These are phyloP conservation scores for Dinoponera quadriceps DNA, from an alignment of 1,140 invertebrate species.

Conservation along the genomic window DNA sequence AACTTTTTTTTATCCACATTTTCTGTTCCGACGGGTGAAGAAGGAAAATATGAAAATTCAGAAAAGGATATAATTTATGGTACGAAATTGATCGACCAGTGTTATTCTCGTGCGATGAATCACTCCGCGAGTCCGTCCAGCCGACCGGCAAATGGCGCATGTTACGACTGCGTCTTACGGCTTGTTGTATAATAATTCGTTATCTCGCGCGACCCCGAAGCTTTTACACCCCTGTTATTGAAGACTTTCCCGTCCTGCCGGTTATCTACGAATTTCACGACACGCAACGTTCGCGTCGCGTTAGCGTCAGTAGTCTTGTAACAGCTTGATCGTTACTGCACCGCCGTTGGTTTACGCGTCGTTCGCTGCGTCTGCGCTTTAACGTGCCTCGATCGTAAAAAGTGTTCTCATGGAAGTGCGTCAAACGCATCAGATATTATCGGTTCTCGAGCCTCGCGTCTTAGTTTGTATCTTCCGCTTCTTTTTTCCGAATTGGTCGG, in stretches of 20 bases:
- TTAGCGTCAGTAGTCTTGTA: constrained; percentile 1
- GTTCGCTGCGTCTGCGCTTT: constrained; percentile 17
- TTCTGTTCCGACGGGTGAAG: too few species aligned
- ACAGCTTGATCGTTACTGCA: constrained; percentile 35
- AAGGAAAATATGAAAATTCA: too few species aligned
- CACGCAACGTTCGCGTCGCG: background rate
- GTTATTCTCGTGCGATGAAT: constrained; percentile 33
- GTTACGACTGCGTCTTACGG: constrained; percentile 49
- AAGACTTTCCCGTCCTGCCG: background rate
- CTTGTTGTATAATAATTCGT: constrained; percentile 58
- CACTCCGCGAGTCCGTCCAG: background rate
- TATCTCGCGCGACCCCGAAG: constrained; percentile 43
- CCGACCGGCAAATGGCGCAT: constrained; percentile 20
- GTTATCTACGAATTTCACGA: constrained; percentile 13
- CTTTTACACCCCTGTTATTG: constrained; percentile 50
- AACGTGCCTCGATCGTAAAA: constrained; percentile 25
- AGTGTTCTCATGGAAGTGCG: background rate
- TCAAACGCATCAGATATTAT: constrained; percentile 1
- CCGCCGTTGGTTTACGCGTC: constrained; percentile 22
- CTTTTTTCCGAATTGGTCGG: too few species aligned
- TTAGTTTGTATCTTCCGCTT: background rate
- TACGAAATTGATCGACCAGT: background rate
- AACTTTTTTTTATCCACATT: too few species aligned
- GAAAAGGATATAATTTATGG: background rate
- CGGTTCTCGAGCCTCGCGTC: background rate